Evolutionary conservation across 30 jellyfish, hydroid and myxozoan genomes (phyloP).

Genomic region (Clytia hemisphaerica): DNA sequence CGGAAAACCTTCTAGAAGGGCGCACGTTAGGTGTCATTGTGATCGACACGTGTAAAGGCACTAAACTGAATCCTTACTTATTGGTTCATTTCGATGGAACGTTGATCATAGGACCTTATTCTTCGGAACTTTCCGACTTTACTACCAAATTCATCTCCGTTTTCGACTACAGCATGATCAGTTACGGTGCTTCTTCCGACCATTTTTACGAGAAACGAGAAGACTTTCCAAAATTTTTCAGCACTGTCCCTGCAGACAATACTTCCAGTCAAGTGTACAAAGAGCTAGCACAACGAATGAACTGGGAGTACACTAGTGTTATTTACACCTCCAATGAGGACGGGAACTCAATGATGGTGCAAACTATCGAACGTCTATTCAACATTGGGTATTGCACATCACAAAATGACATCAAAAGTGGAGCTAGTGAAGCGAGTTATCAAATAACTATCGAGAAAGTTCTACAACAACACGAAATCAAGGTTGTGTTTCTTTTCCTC

Average conservation of each 20-base stretch:
- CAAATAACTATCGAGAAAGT: conserved; percentile 6
- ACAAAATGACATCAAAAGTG: conserved; percentile 6
- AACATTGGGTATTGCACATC: conserved; percentile 41
- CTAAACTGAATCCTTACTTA: conserved; percentile 13
- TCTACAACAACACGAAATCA: conserved; percentile 15
- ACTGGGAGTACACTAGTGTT: conserved; percentile 61
- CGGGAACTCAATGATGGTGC: conserved; percentile 35
- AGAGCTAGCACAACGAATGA: conserved; percentile 34
- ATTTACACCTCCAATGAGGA: conserved; percentile 33
- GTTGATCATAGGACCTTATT: conserved; percentile 25
- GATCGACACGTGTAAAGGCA: not conserved
- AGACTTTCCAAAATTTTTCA: conserved; percentile 39
- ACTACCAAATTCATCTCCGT: conserved; percentile 7
- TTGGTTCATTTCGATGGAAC: not conserved
- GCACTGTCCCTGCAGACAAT: conserved; percentile 53
- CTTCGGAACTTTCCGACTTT: conserved; percentile 25
- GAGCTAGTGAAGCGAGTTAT: conserved; percentile 4
- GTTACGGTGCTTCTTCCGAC: conserved; percentile 50
- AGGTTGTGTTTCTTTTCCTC: conserved; percentile 52
- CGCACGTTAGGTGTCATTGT: not conserved
- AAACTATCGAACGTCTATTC: conserved; percentile 4
- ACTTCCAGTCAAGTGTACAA: conserved; percentile 18
- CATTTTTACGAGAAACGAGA: conserved; percentile 26
- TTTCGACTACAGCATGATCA: conserved; percentile 5
- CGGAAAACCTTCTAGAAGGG: conserved; percentile 13